Evolutionary conservation across 2,797 vertebrate genomes (phyloP).

Genomic region (Botia kubotai): DNA sequence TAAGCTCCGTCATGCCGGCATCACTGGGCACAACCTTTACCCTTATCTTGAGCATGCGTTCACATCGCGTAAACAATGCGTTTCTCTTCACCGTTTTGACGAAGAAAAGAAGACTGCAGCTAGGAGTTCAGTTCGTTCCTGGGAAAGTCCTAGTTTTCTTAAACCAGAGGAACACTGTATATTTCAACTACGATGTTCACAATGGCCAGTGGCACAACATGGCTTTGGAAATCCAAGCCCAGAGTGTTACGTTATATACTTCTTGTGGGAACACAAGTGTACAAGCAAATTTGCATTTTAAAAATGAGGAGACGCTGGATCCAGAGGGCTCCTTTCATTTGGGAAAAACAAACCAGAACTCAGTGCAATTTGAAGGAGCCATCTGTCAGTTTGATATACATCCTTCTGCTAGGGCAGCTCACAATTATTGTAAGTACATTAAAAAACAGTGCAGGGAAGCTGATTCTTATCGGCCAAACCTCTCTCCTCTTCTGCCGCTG

Average conservation of each 20-base stretch:
- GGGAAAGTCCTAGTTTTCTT: constrained; percentile 86
- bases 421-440: constrained; percentile 96
- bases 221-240: constrained; percentile 85
- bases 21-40: constrained; percentile 82
- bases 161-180: constrained; percentile 87
- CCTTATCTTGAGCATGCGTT: constrained; percentile 89
- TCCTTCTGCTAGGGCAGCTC: constrained; percentile 91
- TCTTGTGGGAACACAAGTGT: constrained; percentile 87
- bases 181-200: constrained; percentile 90
- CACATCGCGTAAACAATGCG: constrained; percentile 93
- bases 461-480: constrained; percentile 83
- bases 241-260: constrained; percentile 86
- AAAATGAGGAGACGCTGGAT: constrained; percentile 84
- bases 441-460: constrained; percentile 94
- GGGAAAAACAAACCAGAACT: constrained; percentile 89
- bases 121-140: constrained; percentile 89
- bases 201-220: constrained; percentile 94
- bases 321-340: constrained; percentile 90
- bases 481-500: constrained; percentile 81
- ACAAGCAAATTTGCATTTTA: constrained; percentile 82
- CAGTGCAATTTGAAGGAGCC: constrained; percentile 93
- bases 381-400: constrained; percentile 97
- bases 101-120: constrained; percentile 87
- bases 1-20: constrained; percentile 79
- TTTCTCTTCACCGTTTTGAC: constrained; percentile 90